phyloP scores from a whole-genome alignment of 2,797 vertebrate genomes.

The Chaunax sp. region DNA sequence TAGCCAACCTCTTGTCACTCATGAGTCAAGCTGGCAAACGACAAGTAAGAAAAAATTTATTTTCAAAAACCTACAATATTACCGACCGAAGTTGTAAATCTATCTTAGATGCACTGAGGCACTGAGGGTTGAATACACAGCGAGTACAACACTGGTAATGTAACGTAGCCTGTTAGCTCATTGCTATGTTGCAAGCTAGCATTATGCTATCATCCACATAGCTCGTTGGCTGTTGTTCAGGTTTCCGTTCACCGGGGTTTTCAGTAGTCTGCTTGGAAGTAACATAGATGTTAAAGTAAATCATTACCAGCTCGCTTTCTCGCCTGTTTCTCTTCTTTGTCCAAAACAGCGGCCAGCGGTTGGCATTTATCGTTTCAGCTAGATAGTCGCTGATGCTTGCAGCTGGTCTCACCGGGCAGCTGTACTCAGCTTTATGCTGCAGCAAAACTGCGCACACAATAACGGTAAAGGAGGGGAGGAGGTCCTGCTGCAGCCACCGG shows the following conservation, averaged over 20 bases:
- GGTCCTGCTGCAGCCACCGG: constrained; percentile 44
- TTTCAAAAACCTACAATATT: not conserved
- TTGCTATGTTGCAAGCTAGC: constrained; percentile 29
- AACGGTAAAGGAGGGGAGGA: constrained; percentile 23
- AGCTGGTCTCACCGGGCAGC: constrained; percentile 48
- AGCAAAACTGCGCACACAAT: constrained; percentile 60
- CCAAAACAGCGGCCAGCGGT: not conserved
- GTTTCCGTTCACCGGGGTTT: not conserved
- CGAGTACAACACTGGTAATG: not conserved
- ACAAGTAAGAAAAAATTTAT: not conserved
- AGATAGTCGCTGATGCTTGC: constrained; percentile 32
- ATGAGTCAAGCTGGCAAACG: not conserved
- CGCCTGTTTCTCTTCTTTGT: not conserved
- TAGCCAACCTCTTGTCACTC: not conserved
- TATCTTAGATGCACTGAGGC: no score
- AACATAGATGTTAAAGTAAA: not conserved
- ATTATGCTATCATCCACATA: not conserved
- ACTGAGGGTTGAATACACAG: not conserved
- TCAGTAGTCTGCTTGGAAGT: not conserved
- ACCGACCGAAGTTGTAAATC: not conserved
- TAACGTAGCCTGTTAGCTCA: constrained; percentile 31
- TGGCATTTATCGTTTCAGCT: not conserved
- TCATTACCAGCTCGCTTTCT: constrained; percentile 44
- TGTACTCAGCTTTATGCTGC: constrained; percentile 53
- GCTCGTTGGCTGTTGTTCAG: not conserved